A percentile compares a stretch with the other conserved stretches of the same genome.
phyloP scores from a whole-genome alignment of 2,888 invertebrate species.

The Xanthostigma xanthostigma region DNA sequence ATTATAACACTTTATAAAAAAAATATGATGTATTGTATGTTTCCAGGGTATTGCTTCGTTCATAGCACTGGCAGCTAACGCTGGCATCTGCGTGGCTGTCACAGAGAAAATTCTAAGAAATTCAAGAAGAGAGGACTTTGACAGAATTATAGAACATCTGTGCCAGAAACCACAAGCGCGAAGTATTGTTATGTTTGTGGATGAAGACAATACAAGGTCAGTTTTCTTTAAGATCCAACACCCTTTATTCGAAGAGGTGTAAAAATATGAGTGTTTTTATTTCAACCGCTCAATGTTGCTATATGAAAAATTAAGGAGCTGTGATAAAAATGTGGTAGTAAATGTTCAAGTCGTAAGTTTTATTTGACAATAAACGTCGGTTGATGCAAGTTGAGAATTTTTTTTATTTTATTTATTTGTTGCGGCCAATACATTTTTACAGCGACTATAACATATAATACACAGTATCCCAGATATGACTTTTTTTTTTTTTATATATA shows the following conservation, averaged over 20 bases:
- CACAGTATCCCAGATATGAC: no score
- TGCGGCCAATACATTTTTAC: no score
- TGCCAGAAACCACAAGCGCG: conserved; percentile 40
- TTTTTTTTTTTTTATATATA: no score
- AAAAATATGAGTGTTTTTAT: background rate
- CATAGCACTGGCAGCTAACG: conserved; percentile 30
- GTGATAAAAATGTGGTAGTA: background rate
- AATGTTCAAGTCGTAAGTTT: no score
- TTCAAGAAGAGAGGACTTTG: conserved; percentile 38
- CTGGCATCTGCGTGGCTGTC: conserved; percentile 37
- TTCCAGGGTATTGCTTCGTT: conserved; percentile 42
- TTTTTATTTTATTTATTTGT: no score
- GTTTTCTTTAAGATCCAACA: conserved; percentile 3
- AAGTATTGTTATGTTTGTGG: conserved; percentile 54
- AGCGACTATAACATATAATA: no score
- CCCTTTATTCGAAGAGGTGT: background rate
- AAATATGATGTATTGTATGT: no score
- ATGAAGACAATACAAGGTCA: conserved; percentile 51
- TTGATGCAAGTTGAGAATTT: no score
- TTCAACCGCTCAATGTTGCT: background rate
- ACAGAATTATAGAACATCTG: conserved; percentile 40
- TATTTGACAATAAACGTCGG: no score
- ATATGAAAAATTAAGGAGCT: background rate
- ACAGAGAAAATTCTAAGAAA: conserved; percentile 42
- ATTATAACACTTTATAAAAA: no score